Evolutionary conservation across 1,140 invertebrate genomes (phyloP).

Genomic region (Lepidotrigona ventralis): DNA sequence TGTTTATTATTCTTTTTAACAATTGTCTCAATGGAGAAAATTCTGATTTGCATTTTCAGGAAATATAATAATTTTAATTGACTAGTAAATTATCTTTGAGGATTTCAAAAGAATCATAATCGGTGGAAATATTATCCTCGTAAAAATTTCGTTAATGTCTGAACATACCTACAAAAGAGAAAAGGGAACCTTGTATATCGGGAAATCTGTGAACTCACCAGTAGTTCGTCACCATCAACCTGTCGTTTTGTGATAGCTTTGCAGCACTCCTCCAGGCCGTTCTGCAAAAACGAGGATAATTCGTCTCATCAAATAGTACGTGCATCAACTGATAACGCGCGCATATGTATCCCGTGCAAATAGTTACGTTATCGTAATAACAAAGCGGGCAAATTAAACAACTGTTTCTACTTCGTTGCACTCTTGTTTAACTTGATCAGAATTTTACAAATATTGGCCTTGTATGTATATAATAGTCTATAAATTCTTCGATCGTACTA

Average conservation of each 20-base stretch:
- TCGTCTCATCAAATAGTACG: constrained; percentile 33
- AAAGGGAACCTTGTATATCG: neutral
- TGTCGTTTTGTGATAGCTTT: constrained; percentile 69
- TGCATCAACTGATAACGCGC: constrained; percentile 21
- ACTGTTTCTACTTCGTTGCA: too few relatives aligned
- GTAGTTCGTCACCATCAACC: constrained; percentile 72
- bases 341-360: neutral
- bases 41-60: neutral
- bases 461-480: neutral
- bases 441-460: neutral
- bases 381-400: neutral
- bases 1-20: neutral
- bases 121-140: neutral
- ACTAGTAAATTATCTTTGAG: neutral
- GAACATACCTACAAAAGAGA: neutral
- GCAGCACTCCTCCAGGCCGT: constrained; percentile 73
- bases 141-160: neutral
- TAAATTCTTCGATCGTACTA: neutral
- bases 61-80: neutral
- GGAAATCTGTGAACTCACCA: constrained; percentile 64
- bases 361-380: neutral
- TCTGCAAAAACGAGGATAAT: constrained; percentile 63
- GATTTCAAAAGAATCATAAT: neutral
- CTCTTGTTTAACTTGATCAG: too few relatives aligned
- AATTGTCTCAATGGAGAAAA: neutral